Evolutionary conservation across 1,140 invertebrate species (phyloP).

Genomic region (Ceratosolen fusciceps): DNA sequence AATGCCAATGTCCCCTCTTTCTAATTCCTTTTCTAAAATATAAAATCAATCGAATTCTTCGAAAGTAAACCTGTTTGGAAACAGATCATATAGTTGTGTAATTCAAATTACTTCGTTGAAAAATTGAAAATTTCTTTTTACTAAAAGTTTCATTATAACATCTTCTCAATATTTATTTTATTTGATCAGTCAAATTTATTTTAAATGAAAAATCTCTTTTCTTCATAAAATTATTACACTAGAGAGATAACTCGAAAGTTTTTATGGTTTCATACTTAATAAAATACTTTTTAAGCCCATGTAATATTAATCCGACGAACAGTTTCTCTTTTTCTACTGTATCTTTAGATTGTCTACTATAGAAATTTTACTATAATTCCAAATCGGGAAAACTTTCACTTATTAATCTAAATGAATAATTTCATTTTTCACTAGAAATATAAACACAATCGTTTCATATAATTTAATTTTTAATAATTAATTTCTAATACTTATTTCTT

Average conservation of each 20-base stretch:
- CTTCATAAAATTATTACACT: not conserved
- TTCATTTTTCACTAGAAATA: slow-evolving; percentile 1
- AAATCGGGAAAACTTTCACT: slow-evolving; percentile 6
- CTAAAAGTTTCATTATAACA: no score
- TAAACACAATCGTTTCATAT: not conserved
- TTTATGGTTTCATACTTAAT: not conserved
- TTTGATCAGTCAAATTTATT: not conserved
- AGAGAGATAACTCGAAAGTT: slow-evolving; percentile 1
- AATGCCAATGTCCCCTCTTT: no score
- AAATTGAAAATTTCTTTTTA: no score
- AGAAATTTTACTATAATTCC: not conserved
- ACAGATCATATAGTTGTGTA: no score
- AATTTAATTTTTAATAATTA: not conserved
- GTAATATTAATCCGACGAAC: not conserved
- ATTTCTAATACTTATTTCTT: not conserved
- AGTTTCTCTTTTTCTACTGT: slow-evolving; percentile 3
- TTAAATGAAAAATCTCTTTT: not conserved
- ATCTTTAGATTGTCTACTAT: not conserved
- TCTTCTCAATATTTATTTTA: not conserved
- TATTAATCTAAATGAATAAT: not conserved
- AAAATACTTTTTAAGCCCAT: not conserved
- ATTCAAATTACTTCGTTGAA: no score
- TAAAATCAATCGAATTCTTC: not conserved
- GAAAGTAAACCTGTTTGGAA: no score
- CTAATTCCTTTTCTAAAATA: no score